These are phyloP conservation scores for Palythoa grandis DNA, from an alignment of 92 coral and sea anemone species.

Conservation along the genomic window DNA sequence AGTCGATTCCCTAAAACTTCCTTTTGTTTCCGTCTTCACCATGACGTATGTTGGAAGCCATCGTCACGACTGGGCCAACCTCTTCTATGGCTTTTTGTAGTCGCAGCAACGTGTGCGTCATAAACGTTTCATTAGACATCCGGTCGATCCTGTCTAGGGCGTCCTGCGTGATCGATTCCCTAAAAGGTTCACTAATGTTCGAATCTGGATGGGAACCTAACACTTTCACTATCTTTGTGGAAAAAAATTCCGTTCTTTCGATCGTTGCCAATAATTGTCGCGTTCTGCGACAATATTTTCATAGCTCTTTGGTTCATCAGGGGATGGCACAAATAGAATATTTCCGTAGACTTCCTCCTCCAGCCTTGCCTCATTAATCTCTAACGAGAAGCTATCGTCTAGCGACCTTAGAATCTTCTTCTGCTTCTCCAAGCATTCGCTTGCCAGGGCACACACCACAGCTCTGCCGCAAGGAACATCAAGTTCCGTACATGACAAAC, in stretches of 20 bases:
- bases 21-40: conserved; percentile 44
- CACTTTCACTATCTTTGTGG: conserved; percentile 37
- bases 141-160: conserved; percentile 26
- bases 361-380: background rate
- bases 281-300: background rate
- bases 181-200: conserved; percentile 30
- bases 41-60: conserved; percentile 37
- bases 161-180: conserved; percentile 39
- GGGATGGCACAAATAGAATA: background rate
- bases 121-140: conserved; percentile 37
- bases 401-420: background rate
- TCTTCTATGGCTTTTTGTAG: conserved; percentile 31
- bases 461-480: background rate
- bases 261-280: no score
- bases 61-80: conserved; percentile 37
- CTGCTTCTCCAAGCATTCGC: background rate
- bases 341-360: background rate
- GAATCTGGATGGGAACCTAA: conserved; percentile 41
- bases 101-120: conserved; percentile 23
- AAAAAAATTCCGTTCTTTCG: conserved; percentile 14
- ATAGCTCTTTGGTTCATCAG: background rate
- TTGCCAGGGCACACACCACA: background rate
- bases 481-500: background rate
- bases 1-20: background rate
- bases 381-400: background rate